A percentile compares a stretch with the other conserved stretches of the same genome.
phyloP scores from a whole-genome alignment of 2,113 vertebrate species.

The Corapipo altera region DNA sequence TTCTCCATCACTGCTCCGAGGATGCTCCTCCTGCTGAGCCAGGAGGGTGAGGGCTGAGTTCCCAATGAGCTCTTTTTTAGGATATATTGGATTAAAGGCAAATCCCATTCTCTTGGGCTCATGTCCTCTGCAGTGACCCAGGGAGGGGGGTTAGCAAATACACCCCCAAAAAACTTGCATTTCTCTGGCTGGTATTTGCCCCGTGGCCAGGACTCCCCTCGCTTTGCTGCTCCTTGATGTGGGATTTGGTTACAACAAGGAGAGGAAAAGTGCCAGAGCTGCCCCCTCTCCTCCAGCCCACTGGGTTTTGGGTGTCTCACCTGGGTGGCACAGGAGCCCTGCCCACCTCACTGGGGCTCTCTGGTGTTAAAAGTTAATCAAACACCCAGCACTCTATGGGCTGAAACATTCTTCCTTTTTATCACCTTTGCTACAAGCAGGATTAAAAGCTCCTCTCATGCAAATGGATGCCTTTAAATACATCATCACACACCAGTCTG shows the following conservation, averaged over 20 bases:
- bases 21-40: background rate
- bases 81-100: background rate
- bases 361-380: background rate
- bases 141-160: background rate
- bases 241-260: background rate
- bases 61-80: background rate
- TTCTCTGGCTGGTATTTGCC: background rate
- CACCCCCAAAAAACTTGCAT: rapidly evolving
- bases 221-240: background rate
- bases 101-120: background rate
- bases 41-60: background rate
- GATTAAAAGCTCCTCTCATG: slow-evolving; percentile 11
- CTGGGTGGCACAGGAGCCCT: background rate
- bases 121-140: background rate
- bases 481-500: background rate
- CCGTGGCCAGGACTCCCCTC: background rate
- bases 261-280: background rate
- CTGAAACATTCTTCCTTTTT: background rate
- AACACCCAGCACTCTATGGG: background rate
- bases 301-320: background rate
- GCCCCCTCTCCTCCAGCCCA: background rate
- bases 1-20: background rate
- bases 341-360: background rate
- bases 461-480: background rate
- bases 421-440: background rate